phyloP scores from a whole-genome alignment of 2,888 invertebrate species.

The Disparrhopalites patrizii region DNA sequence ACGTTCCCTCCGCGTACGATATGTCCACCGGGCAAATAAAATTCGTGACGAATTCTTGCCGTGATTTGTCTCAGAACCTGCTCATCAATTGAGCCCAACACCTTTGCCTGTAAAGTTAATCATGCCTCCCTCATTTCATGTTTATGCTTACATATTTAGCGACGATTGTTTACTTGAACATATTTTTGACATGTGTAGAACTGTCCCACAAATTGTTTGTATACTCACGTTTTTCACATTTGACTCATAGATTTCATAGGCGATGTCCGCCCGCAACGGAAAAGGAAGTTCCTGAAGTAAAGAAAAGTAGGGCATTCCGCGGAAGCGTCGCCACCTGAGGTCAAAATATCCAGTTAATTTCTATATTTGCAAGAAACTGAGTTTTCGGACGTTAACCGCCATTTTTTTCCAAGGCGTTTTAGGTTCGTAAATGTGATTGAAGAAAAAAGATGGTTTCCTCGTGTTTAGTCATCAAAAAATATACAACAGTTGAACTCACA shows the following conservation, averaged over 20 bases:
- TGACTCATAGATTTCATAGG: constrained; percentile 41
- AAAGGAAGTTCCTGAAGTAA: constrained; percentile 40
- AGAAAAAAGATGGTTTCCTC: no score
- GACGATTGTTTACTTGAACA: no score
- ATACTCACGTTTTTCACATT: constrained; percentile 37
- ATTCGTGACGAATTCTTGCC: constrained; percentile 39
- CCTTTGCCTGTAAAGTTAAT: constrained; percentile 35
- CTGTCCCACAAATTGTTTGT: no score
- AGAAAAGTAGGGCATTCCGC: constrained; percentile 31
- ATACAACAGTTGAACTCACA: constrained; percentile 31
- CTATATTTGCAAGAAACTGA: no score
- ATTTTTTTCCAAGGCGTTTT: no score
- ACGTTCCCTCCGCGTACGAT: constrained; percentile 43
- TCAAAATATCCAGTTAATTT: background rate
- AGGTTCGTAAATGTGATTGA: no score
- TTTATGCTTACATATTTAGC: no score
- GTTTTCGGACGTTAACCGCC: no score
- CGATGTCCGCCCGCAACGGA: constrained; percentile 41
- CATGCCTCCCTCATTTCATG: no score
- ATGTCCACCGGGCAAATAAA: constrained; percentile 40
- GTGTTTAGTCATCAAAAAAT: no score
- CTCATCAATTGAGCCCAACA: constrained; percentile 41
- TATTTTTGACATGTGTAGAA: no score
- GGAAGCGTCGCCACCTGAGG: constrained; percentile 22
- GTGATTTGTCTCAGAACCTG: constrained; percentile 40